Conservation (phyloP, 2,113 vertebrate genomes). For the Carassius gibelio region DNA sequence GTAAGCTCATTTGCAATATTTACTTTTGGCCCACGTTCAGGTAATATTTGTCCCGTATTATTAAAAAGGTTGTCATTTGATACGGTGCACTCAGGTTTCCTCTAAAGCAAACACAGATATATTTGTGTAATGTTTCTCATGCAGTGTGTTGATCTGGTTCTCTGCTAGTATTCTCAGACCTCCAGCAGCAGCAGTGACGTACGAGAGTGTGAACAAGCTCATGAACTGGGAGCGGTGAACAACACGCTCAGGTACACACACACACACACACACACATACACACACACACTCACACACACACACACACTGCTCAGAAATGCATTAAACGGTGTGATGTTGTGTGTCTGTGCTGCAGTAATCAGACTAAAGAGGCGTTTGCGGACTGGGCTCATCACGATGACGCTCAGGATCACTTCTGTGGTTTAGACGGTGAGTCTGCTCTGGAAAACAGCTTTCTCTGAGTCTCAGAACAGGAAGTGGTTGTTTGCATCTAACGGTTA, state of each 20-base stretch:
- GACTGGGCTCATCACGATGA: slow-evolving; percentile 98
- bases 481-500: neutral
- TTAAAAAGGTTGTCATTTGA: neutral
- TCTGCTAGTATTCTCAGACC: slow-evolving; percentile 81
- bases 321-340: neutral
- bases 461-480: neutral
- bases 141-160: neutral
- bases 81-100: neutral
- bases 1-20: too few relatives aligned
- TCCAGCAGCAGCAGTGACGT: slow-evolving; percentile 77
- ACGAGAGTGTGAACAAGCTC: slow-evolving; percentile 88
- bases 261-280: too few relatives aligned
- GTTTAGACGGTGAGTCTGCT: slow-evolving; percentile 87
- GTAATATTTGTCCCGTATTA: neutral
- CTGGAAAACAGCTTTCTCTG: neutral
- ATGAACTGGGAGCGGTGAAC: slow-evolving; percentile 92
- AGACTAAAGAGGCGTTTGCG: slow-evolving; percentile 94
- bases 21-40: too few relatives aligned
- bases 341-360: slow-evolving; percentile 78
- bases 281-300: neutral
- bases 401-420: slow-evolving; percentile 96
- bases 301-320: too few relatives aligned
- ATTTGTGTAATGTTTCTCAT: neutral
- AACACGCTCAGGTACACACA: slow-evolving; percentile 88
- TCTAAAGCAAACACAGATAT: neutral